phyloP scores from a whole-genome alignment of 2,888 invertebrate species.

The Allygus modestus region DNA sequence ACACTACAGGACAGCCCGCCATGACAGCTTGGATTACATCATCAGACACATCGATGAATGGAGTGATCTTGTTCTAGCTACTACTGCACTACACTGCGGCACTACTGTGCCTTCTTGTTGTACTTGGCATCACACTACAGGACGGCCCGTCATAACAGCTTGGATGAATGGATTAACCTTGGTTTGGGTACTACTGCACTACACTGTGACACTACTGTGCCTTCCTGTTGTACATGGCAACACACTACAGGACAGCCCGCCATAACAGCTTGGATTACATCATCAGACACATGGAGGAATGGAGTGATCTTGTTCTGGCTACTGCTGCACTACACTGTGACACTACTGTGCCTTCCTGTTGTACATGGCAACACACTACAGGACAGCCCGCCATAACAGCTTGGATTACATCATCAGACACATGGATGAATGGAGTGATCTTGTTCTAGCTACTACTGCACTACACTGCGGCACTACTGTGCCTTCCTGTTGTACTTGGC shows the following conservation, averaged over 20 bases:
- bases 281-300: slow-evolving; percentile 50
- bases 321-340: slow-evolving; percentile 6
- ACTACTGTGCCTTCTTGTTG: background rate
- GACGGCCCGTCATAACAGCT: background rate
- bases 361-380: background rate
- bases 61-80: background rate
- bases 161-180: slow-evolving; percentile 42
- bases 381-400: slow-evolving; percentile 7
- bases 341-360: slow-evolving; percentile 22
- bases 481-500: slow-evolving; percentile 3
- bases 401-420: slow-evolving; percentile 40
- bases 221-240: background rate
- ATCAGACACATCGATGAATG: slow-evolving; percentile 9
- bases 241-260: background rate
- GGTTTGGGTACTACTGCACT: slow-evolving; percentile 8
- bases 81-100: slow-evolving; percentile 14
- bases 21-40: slow-evolving; percentile 17
- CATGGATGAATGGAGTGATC: slow-evolving; percentile 29
- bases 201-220: slow-evolving; percentile 9
- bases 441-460: slow-evolving; percentile 21
- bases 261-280: slow-evolving; percentile 52
- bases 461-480: background rate
- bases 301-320: slow-evolving; percentile 33
- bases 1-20: background rate
- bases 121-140: background rate